These are phyloP conservation scores for Copsychus sechellarum DNA, from an alignment of 2,113 vertebrate genomes.

Conservation along the genomic window DNA sequence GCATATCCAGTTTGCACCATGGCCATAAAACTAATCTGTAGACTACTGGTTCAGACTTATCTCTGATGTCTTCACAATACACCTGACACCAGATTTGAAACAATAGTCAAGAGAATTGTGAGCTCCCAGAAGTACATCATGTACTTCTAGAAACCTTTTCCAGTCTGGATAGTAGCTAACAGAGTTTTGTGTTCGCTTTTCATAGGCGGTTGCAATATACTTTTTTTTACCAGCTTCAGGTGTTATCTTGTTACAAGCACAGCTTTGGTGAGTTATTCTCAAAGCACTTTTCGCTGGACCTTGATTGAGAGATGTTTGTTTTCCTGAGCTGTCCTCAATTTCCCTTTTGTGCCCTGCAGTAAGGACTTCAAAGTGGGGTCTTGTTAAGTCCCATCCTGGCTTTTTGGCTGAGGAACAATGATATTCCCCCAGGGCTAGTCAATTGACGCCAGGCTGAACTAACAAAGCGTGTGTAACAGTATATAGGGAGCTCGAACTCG, in stretches of 20 bases:
- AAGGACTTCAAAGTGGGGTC: neutral
- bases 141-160: neutral
- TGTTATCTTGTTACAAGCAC: neutral
- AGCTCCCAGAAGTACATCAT: neutral
- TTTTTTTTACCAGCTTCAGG: neutral
- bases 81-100: neutral
- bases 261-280: neutral
- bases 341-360: neutral
- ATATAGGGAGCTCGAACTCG: neutral
- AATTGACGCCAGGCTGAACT: neutral
- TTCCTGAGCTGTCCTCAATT: neutral
- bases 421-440: neutral
- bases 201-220: neutral
- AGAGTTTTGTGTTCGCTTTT: neutral
- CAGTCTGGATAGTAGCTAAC: neutral
- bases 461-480: neutral
- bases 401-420: neutral
- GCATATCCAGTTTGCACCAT: neutral
- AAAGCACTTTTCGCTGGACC: neutral
- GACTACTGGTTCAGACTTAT: neutral
- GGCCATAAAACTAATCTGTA: constrained; percentile 8
- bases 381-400: neutral
- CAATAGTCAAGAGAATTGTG: neutral
- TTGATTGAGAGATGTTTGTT: neutral
- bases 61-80: constrained; percentile 1